Conservation (phyloP, 2,888 invertebrate species). For the Brachypalpus laphriformis region DNA sequence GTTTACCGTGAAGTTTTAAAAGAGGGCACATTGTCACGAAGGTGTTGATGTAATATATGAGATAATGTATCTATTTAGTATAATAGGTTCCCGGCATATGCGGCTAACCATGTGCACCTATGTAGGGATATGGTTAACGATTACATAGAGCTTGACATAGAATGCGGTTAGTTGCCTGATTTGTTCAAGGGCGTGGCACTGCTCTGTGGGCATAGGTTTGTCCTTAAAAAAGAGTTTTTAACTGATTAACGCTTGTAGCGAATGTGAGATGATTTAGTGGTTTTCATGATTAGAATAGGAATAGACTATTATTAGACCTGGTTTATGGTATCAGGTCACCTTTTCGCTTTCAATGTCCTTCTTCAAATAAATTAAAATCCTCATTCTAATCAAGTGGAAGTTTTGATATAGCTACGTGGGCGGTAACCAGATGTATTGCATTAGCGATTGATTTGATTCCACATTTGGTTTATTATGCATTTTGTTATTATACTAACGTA, state of each 20-base stretch:
- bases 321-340: neutral
- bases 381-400: neutral
- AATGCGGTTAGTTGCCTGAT: constrained; percentile 34
- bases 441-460: neutral
- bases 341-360: neutral
- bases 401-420: neutral
- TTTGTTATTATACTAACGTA: no score
- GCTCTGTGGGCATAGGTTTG: neutral
- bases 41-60: constrained; percentile 64
- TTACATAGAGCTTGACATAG: neutral
- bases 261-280: neutral
- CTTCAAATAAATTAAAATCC: neutral
- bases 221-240: neutral
- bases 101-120: neutral
- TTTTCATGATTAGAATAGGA: neutral
- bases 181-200: constrained; percentile 44
- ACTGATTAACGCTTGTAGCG: neutral
- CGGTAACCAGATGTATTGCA: no score
- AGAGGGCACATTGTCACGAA: constrained; percentile 69
- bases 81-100: constrained; percentile 1
- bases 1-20: constrained; percentile 53
- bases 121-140: neutral
- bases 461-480: no score
- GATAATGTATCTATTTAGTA: constrained; percentile 2
- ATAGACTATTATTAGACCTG: neutral